Base-by-base conservation (phyloP, 2,113 vertebrate genomes). In the Laterallus jamaicensis region DNA sequence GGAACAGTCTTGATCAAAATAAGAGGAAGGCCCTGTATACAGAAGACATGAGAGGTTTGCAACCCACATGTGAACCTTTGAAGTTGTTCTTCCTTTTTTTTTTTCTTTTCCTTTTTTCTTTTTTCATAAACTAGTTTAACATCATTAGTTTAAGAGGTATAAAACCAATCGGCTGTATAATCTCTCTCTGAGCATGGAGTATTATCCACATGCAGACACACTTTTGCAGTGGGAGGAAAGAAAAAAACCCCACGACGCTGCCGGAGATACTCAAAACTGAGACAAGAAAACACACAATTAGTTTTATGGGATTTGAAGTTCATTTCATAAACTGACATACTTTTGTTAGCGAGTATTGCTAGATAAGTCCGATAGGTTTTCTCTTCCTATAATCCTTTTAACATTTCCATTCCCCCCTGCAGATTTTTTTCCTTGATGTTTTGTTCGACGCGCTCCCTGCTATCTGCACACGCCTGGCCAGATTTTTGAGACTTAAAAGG, bases 1-100 rank as follows among this genome's bases (percentile, higher is more conserved):
- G 92, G 93, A 97, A 97, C 89, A 88, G 97, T 76, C 95, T 89
- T 96, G 96, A 97, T 96, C 97, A 97, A 96, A 97, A 97, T 93
- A 93, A 95, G 97, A 96, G 94, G 95, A 97, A 97, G 89, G 93
- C 85, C 94, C 93, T 96, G 96, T 96, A 87, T 96, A 95, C 90
- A 96, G 96, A 92, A 93, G 96, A 95, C 93, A 92, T 75, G 92
- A 97, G 97, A 97, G 94, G 92, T 91, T 97, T 96, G 92, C 92
- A 97, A 82, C 96, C 87, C 96, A 95, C 96, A 92, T 91, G 95
- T 42, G 93, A 93, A 95, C 92, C 96, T 97, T 97, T 97, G 97
- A 97, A 96, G 94, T 96, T 74, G 35, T 83, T 93, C 85, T 81
- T 56, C 21, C 24, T 10, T 7, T 11, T 9, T 31, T 50, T 73